Base-by-base conservation (phyloP, 1,140 invertebrate genomes). In the Drosophila insularis region DNA sequence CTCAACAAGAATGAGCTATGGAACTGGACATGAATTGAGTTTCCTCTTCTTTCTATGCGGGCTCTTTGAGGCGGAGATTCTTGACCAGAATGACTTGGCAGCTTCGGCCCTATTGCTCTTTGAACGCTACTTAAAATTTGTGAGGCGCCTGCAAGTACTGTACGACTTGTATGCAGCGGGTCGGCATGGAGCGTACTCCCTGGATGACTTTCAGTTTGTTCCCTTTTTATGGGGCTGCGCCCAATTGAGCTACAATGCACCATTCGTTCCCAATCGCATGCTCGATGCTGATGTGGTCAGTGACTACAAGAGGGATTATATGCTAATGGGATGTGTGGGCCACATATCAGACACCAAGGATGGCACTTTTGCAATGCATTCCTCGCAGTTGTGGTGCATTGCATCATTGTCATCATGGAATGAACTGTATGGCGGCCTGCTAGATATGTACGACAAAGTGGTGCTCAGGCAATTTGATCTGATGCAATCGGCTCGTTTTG, bases 151-250 rank as follows among this genome's bases (percentile, higher is more conserved):
- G 27, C 79, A 89, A 35, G 7, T 32, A 3, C 40, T 17, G 3
- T 87, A 82, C 27, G 27, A 35, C 0, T 27, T 87, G 59, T 43
- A 23, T 2, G 32, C 84, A 1, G 67, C 76, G 0, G 62, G 68
- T 10, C 35, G 17, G 14, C 69, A 80, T 31, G 69, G 72, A 2
- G 53, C 75, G 39, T 87, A 87, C 19, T 81, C 72, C 5, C 19
- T 87, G 21, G 84, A 87, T 17, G 59, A 71, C 6, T 89, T 58
- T 43, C 84, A 89, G 43, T 87, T 89, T 21, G 39, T 87, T 4
- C 50, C 80, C 0, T 89, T 71, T 19, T 13, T 87, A 4, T 89
- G 79, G 82, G 82, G 82, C 7, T 17, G 37, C 0, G 82, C 82
- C 1, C 82, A 87, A 27, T 43, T 87, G 23, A 69, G 79, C 50